A percentile compares a stretch with the other conserved stretches of the same genome.
These are phyloP conservation scores for Drosophila saltans DNA, from an alignment of 1,140 invertebrate genomes.

Conservation along the genomic window DNA sequence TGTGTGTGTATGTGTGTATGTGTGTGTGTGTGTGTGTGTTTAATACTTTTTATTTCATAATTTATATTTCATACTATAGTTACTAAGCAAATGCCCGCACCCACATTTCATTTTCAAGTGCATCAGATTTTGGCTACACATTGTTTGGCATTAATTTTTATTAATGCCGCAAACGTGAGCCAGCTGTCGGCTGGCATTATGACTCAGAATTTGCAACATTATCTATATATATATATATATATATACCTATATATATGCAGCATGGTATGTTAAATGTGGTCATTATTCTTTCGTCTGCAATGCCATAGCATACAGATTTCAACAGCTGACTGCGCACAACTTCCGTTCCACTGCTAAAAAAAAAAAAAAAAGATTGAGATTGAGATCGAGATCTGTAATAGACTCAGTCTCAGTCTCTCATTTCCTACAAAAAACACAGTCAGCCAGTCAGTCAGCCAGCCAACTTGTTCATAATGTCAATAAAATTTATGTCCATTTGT, in stretches of 20 bases:
- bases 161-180: slow-evolving; percentile 63
- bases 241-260: not conserved
- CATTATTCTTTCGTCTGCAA: slow-evolving; percentile 62
- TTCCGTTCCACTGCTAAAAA: slow-evolving; percentile 65
- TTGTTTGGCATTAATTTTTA: slow-evolving; percentile 35
- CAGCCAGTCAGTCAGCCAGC: slow-evolving; percentile 2
- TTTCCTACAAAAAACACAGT: slow-evolving; percentile 51
- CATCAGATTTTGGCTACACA: slow-evolving; percentile 28
- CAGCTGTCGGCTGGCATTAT: slow-evolving; percentile 29
- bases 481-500: slow-evolving; percentile 79
- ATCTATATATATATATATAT: too few relatives aligned
- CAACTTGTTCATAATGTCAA: slow-evolving; percentile 78
- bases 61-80: not conserved
- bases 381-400: slow-evolving; percentile 8
- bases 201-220: slow-evolving; percentile 15
- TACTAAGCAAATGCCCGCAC: slow-evolving; percentile 29
- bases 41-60: not conserved
- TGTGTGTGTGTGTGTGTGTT: not conserved
- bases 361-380: slow-evolving; percentile 22
- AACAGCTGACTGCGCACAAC: slow-evolving; percentile 75
- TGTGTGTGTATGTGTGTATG: not conserved
- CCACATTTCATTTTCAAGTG: slow-evolving; percentile 49
- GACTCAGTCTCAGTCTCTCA: slow-evolving; percentile 10
- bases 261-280: slow-evolving; percentile 8
- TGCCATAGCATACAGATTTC: slow-evolving; percentile 45